Evolutionary conservation across 2,888 invertebrate genomes (phyloP), one percentile per base, ranked within the genome.

Genomic region (Euspilapteryx auroguttella): DNA sequence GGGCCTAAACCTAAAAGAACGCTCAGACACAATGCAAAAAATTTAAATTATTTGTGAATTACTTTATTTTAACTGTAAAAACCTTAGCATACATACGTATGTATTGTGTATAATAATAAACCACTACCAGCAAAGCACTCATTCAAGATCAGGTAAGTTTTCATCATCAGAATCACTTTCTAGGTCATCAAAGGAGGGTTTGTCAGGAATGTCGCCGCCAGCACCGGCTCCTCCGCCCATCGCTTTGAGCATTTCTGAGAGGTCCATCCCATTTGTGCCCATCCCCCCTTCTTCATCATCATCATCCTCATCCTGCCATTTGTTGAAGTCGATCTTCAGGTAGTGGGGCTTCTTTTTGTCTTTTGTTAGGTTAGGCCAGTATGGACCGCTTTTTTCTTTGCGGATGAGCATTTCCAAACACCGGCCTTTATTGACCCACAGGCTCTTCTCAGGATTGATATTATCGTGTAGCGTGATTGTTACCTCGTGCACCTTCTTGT

Each of bases 271-370:
- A n/a, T n/a, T n/a, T n/a, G n/a, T n/a, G 14, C 12, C 22, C 32
- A 50, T 56, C 26, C 39, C 55, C 32, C 57, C 81, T 41, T 92
- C 94, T 38, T 87, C 89, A n/a, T 88, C 89, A 30, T 89, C 92
- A 35, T 96, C 96, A 49, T 93, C 93, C 66, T 98, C 97, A 73
- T 97, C 97, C 69, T 85, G 86, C 97, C 96, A 98, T 75, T 95
- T 95, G 57, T 93, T 91, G 61, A 98, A 99, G 58, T 98, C 97
- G 45, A 95, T 88, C 79, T 96, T 97, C 44, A 98, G 79, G 87
- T 95, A 97, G 59, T 95, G 95, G 44, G 87, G 86, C 75, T 96
- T 96, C 62, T 86, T 86, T 49, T 86, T 88, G 45, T 90, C 90
- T 56, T 88, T 89, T 32, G 92, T 88, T 42, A 96, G 75, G 39